These are phyloP conservation scores for Ptilonorhynchus violaceus DNA, from an alignment of 2,113 vertebrate genomes.

Conservation along the genomic window DNA sequence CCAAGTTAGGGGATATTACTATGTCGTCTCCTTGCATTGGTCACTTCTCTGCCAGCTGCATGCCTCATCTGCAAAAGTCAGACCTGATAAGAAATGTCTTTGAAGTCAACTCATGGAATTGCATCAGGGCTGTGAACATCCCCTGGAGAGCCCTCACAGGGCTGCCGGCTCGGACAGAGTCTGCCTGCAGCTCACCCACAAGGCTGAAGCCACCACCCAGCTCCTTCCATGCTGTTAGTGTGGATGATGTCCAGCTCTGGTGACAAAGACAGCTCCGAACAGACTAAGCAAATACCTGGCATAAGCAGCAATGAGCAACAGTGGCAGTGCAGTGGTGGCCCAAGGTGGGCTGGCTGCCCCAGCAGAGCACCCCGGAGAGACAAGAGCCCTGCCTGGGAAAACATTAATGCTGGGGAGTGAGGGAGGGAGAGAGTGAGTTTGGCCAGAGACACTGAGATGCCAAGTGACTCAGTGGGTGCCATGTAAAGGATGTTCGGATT, in stretches of 20 bases:
- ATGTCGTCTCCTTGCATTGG: rapidly evolving
- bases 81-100: background rate
- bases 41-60: background rate
- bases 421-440: background rate
- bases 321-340: background rate
- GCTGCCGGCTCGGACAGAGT: background rate
- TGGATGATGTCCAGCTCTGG: background rate
- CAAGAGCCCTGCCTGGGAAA: background rate
- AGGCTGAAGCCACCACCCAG: background rate
- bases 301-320: background rate
- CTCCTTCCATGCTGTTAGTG: rapidly evolving
- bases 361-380: rapidly evolving
- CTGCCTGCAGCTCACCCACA: background rate
- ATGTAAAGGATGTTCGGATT: background rate
- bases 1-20: no score
- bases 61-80: background rate
- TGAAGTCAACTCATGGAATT: background rate
- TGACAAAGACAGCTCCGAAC: background rate
- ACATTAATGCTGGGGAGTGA: background rate
- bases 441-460: background rate
- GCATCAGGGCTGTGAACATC: background rate
- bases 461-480: background rate
- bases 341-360: background rate
- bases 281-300: rapidly evolving
- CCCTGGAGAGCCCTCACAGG: background rate